These are phyloP conservation scores for Amazona vittata DNA, from an alignment of 2,113 vertebrate genomes.

Conservation along the genomic window DNA sequence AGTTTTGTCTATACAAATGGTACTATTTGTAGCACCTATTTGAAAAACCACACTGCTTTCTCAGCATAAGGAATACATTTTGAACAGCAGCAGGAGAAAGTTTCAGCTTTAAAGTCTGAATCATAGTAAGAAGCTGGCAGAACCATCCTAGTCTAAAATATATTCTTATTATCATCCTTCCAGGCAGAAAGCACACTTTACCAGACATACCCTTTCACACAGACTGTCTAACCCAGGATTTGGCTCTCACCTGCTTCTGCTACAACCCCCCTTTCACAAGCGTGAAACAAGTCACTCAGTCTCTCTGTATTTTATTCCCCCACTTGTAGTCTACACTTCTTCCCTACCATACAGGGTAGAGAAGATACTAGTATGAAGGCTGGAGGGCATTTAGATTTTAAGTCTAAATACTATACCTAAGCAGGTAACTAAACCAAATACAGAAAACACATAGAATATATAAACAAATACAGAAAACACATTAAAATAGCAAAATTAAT, in stretches of 20 bases:
- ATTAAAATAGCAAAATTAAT: not conserved
- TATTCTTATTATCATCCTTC: not conserved
- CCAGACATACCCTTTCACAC: not conserved
- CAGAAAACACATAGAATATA: not conserved
- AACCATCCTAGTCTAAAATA: not conserved
- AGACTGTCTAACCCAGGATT: not conserved
- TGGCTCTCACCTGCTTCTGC: not conserved
- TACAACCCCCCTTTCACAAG: not conserved
- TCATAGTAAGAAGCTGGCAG: not conserved
- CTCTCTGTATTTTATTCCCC: not conserved
- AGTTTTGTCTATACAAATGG: not conserved
- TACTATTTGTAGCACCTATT: not conserved
- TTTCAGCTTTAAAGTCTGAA: not conserved
- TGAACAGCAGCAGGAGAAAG: not conserved
- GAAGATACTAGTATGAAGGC: not conserved
- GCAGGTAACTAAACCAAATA: not conserved
- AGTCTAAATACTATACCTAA: not conserved
- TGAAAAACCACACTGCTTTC: not conserved
- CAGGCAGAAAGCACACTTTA: not conserved
- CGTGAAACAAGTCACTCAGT: not conserved
- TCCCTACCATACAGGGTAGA: not conserved
- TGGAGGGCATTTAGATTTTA: not conserved
- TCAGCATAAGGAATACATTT: not conserved
- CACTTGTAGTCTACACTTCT: not conserved
- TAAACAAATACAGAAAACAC: not conserved